phyloP scores from a whole-genome alignment of 2,888 invertebrate genomes.

The Pheosia gnoma region DNA sequence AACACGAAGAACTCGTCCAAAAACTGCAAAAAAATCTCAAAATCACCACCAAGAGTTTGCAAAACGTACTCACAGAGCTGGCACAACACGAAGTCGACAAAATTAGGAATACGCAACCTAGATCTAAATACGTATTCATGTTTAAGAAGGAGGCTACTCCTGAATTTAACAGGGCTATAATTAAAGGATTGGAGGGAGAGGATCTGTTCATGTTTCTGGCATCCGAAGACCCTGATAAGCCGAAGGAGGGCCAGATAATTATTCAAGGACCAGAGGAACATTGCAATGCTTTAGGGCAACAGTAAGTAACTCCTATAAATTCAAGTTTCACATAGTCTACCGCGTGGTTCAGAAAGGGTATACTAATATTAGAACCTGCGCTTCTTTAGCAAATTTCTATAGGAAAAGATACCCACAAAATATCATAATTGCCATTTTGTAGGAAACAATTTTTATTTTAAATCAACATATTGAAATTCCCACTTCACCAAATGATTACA shows the following conservation, averaged over 20 bases:
- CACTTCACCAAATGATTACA: too few relatives aligned
- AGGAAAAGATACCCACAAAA: too few relatives aligned
- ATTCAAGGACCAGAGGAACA: slow-evolving; percentile 82
- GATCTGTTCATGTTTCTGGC: slow-evolving; percentile 87
- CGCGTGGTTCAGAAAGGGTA: too few relatives aligned
- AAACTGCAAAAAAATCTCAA: slow-evolving; percentile 89
- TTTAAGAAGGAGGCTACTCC: slow-evolving; percentile 90
- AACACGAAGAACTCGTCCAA: slow-evolving; percentile 88
- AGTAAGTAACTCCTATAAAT: slow-evolving; percentile 73
- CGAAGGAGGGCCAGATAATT: slow-evolving; percentile 81
- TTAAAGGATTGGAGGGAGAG: slow-evolving; percentile 85
- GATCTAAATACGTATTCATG: slow-evolving; percentile 83
- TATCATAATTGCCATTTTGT: too few relatives aligned
- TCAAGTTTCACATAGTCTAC: too few relatives aligned
- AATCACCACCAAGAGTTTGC: slow-evolving; percentile 85
- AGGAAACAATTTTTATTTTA: too few relatives aligned
- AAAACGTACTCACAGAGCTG: slow-evolving; percentile 87
- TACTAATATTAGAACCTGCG: too few relatives aligned
- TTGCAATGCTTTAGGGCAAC: slow-evolving; percentile 82
- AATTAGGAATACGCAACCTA: slow-evolving; percentile 74
- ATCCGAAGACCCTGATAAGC: slow-evolving; percentile 87
- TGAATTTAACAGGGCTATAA: slow-evolving; percentile 89
- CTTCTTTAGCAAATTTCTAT: too few relatives aligned
- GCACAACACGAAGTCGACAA: slow-evolving; percentile 87
- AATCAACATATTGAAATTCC: too few relatives aligned